Evolutionary conservation across 2,888 invertebrate genomes (phyloP).

Genomic region (Himalopsyche japonica): DNA sequence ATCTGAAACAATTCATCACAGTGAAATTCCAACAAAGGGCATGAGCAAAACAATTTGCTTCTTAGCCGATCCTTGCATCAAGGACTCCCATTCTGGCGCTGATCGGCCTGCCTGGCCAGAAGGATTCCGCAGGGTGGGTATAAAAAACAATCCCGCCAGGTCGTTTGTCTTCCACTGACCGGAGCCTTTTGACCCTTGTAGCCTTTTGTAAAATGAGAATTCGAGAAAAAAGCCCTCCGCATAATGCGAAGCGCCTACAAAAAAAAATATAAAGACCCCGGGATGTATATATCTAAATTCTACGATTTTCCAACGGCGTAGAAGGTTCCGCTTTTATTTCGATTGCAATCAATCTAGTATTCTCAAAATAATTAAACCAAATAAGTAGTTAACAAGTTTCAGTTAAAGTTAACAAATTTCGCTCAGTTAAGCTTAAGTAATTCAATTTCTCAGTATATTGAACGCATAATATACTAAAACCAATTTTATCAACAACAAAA

Average conservation of each 20-base stretch:
- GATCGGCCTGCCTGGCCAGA: neutral
- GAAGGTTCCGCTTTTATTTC: neutral
- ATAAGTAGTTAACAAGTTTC: neutral
- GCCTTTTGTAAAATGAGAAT: conserved; percentile 36
- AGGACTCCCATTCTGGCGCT: neutral
- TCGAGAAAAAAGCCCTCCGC: conserved; percentile 19
- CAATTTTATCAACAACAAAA: too few relatives aligned
- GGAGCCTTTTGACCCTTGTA: conserved; percentile 33
- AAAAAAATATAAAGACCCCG: neutral
- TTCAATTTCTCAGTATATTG: too few relatives aligned
- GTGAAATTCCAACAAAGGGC: neutral
- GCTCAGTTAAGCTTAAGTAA: too few relatives aligned
- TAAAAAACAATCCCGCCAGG: conserved; percentile 34
- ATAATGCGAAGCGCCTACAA: neutral
- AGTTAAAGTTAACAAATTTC: too few relatives aligned
- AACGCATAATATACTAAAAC: too few relatives aligned
- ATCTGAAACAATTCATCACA: neutral
- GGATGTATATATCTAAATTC: neutral
- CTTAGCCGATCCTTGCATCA: neutral
- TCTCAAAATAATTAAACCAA: neutral
- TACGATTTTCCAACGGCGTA: neutral
- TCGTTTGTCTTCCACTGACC: conserved; percentile 37
- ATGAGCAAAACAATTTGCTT: neutral
- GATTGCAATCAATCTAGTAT: neutral
- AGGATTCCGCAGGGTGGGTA: conserved; percentile 3